Percentiles rank a stretch among this genome's conserved stretches.
phyloP scores from a whole-genome alignment of 1,140 invertebrate species.

The Drosophila ficusphila region DNA sequence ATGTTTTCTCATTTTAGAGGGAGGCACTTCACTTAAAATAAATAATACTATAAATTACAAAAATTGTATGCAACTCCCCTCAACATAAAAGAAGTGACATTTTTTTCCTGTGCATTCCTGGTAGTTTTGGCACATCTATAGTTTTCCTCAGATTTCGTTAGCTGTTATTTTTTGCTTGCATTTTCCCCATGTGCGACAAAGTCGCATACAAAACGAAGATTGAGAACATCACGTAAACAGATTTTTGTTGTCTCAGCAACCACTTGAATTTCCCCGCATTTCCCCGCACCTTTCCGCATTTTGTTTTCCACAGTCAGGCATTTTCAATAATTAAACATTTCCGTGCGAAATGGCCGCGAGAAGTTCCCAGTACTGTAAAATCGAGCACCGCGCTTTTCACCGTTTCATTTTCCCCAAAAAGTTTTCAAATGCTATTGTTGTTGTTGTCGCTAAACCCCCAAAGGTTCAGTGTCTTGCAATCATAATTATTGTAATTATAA shows the following conservation, averaged over 20 bases:
- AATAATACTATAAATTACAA: too few relatives aligned
- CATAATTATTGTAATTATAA: constrained; percentile 76
- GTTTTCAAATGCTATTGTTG: constrained; percentile 7
- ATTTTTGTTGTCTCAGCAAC: constrained; percentile 20
- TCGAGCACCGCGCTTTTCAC: constrained; percentile 8
- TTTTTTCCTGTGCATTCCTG: not conserved
- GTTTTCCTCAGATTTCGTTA: not conserved
- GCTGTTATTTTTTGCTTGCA: not conserved
- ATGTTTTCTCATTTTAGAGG: too few relatives aligned
- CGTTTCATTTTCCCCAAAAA: constrained; percentile 1
- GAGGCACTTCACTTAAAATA: too few relatives aligned
- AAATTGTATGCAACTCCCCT: too few relatives aligned
- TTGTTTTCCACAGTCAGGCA: not conserved
- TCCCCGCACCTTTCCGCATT: not conserved
- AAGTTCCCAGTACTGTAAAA: constrained; percentile 3
- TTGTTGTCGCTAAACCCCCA: constrained; percentile 17
- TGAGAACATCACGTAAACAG: constrained; percentile 31
- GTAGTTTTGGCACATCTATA: not conserved
- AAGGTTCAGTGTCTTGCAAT: constrained; percentile 41
- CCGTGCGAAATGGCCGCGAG: constrained; percentile 28
- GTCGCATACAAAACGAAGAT: constrained; percentile 2
- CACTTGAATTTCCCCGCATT: too few relatives aligned
- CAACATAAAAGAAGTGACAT: not conserved
- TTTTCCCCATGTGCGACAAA: constrained; percentile 14
- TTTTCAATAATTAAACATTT: constrained; percentile 56